These are phyloP conservation scores for Epistrophe eligans DNA, from an alignment of 2,888 invertebrate genomes.

Conservation along the genomic window DNA sequence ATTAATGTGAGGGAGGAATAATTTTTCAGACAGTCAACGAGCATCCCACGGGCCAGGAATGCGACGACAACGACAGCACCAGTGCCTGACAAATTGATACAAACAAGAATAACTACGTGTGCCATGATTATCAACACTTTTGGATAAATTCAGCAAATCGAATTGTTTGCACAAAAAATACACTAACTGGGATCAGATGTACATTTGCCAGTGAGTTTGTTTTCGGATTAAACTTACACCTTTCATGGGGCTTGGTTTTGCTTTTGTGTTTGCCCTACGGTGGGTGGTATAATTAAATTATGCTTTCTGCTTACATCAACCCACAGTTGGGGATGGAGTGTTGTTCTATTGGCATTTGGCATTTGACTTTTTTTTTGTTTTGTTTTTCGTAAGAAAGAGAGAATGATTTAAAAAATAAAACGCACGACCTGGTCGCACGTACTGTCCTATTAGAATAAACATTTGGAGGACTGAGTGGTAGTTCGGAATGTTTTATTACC, in stretches of 20 bases:
- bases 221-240: conserved; percentile 69
- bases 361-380: conserved; percentile 23
- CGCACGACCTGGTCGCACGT: not conserved
- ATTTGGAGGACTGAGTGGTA: not conserved
- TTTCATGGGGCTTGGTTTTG: conserved; percentile 47
- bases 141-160: conserved; percentile 70
- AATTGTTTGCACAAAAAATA: conserved; percentile 71
- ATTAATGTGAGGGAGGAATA: conserved; percentile 55
- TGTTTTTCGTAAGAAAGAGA: not conserved
- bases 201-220: conserved; percentile 61
- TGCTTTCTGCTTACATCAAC: conserved; percentile 26
- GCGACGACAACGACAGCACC: not conserved
- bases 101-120: conserved; percentile 70
- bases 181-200: conserved; percentile 65
- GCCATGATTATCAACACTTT: conserved; percentile 73
- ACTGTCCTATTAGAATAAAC: not conserved
- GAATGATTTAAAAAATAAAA: not conserved
- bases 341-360: conserved; percentile 40
- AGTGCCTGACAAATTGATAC: conserved; percentile 65
- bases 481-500: not conserved
- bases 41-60: conserved; percentile 1
- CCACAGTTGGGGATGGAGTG: not conserved
- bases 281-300: conserved; percentile 60
- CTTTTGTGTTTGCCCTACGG: conserved; percentile 48
- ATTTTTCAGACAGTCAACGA: conserved; percentile 34